Evolutionary conservation across 2,113 vertebrate genomes (phyloP).

Genomic region (Dascyllus trimaculatus): DNA sequence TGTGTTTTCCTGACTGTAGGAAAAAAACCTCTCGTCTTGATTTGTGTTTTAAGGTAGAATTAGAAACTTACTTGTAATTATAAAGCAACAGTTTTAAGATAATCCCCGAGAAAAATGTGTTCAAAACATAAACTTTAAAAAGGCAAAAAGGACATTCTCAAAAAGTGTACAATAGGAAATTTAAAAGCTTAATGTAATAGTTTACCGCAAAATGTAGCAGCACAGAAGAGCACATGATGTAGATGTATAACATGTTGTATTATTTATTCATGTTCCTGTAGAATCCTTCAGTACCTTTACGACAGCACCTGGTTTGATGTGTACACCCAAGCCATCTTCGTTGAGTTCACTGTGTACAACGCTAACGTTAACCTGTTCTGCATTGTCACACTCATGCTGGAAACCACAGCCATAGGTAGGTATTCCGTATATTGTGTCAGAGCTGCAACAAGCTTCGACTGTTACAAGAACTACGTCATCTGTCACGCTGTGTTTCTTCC

Average conservation of each 20-base stretch:
- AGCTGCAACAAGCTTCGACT: neutral
- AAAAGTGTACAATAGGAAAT: too few species aligned
- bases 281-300: slow-evolving; percentile 90
- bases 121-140: too few species aligned
- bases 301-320: slow-evolving; percentile 91
- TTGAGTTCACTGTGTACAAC: slow-evolving; percentile 97
- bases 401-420: slow-evolving; percentile 91
- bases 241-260: neutral
- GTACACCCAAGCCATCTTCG: slow-evolving; percentile 92
- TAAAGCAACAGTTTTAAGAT: too few species aligned
- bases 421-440: neutral
- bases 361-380: slow-evolving; percentile 97
- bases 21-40: neutral
- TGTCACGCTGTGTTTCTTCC: neutral
- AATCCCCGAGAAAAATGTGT: too few species aligned
- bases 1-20: neutral
- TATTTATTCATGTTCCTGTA: slow-evolving; percentile 59
- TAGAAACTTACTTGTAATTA: too few species aligned
- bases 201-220: neutral
- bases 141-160: too few species aligned
- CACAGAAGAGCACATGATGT: too few species aligned
- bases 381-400: slow-evolving; percentile 90
- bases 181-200: too few species aligned
- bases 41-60: too few species aligned
- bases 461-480: neutral